phyloP scores from a whole-genome alignment of 2,113 vertebrate species.

The Dinomys branickii region DNA sequence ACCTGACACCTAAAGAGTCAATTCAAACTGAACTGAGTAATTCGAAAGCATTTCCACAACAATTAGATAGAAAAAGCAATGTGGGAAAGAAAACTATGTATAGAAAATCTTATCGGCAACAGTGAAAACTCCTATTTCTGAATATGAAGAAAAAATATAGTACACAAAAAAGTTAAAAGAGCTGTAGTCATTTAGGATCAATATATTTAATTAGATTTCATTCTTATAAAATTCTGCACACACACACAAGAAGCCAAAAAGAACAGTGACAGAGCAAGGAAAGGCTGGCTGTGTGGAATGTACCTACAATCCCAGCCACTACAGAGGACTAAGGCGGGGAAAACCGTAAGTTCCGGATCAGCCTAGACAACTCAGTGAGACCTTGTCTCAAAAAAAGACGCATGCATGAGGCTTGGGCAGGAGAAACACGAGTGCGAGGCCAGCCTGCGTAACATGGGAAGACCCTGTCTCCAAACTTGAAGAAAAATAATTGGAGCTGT shows the following conservation, averaged over 20 bases:
- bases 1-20: background rate
- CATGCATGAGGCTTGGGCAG: background rate
- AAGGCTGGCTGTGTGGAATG: background rate
- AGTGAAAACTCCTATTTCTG: background rate
- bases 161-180: background rate
- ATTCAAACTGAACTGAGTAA: slow-evolving; percentile 8
- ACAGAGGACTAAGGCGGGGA: background rate
- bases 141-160: background rate
- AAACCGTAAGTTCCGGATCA: background rate
- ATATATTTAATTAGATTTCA: background rate
- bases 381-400: background rate
- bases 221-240: background rate
- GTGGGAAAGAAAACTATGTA: background rate
- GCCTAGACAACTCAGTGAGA: background rate
- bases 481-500: background rate
- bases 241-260: background rate
- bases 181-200: background rate
- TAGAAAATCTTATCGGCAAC: background rate
- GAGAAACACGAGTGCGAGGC: background rate
- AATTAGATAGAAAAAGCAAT: background rate
- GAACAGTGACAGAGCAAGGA: background rate
- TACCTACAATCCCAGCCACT: background rate
- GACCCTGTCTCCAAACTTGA: background rate
- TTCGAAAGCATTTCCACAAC: background rate
- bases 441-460: background rate